Conservation (phyloP, 2,797 vertebrate genomes). For the Mormyrus proboscirostris region DNA sequence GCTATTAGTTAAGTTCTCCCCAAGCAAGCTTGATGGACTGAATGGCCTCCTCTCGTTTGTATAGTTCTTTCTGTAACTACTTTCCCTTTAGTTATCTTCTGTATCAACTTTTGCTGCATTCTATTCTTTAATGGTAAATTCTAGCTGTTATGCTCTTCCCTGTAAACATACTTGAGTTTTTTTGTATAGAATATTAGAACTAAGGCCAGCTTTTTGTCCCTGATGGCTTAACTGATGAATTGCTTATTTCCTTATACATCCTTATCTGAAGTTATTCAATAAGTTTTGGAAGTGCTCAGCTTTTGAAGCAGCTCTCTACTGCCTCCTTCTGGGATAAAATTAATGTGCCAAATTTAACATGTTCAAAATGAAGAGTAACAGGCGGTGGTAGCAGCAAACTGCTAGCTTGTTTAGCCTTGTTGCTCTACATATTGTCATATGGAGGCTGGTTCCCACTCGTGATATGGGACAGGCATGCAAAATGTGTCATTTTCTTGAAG, state of each 20-base stretch:
- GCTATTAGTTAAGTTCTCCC: no score
- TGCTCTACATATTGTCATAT: background rate
- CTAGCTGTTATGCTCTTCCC: background rate
- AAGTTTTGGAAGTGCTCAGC: background rate
- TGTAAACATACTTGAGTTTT: background rate
- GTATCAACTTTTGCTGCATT: background rate
- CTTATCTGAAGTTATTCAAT: background rate
- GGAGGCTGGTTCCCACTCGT: background rate
- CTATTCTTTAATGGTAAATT: background rate
- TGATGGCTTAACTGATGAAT: background rate
- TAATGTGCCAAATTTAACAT: background rate
- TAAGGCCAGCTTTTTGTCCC: background rate
- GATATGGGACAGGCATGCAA: background rate
- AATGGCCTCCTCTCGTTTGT: no score
- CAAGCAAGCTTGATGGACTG: no score
- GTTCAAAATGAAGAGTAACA: background rate
- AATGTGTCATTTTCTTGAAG: background rate
- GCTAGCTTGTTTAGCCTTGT: background rate
- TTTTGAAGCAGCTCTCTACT: background rate
- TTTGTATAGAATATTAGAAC: background rate
- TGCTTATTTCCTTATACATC: background rate
- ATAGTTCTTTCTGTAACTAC: no score
- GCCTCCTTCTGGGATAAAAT: background rate
- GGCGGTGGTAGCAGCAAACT: background rate
- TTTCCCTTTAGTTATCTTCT: background rate